Base-by-base conservation (phyloP, 2,888 invertebrate species). In the Siphlonurus alternatus region DNA sequence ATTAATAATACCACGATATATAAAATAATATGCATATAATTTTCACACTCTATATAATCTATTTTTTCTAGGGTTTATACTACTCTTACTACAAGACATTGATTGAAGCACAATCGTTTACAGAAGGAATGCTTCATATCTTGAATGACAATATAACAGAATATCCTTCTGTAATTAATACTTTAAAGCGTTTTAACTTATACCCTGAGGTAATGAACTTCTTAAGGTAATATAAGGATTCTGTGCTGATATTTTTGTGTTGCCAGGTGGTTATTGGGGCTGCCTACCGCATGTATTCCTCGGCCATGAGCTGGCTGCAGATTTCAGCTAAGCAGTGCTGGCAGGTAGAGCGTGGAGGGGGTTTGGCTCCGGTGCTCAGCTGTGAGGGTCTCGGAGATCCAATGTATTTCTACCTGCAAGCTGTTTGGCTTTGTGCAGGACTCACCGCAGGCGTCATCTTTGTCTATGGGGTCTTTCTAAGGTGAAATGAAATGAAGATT, bases 1-100 rank as follows among this genome's bases (percentile, higher is more conserved):
- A 23, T 23, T 22, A 59, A 10, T 53, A 19, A n/a, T n/a, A n/a
- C n/a, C n/a, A n/a, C n/a, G n/a, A n/a, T n/a, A n/a, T n/a, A n/a
- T n/a, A n/a, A 23, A 63, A 18, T 59, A 23, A 25, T 53, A 20
- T 25, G 20, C 53, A 24, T 61, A 20, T 23, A 24, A 63, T 62
- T 38, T 38, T 51, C 1, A 53, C 25, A 20, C 53, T 25, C 19
- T 63, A 10, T n/a, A 18, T 56, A 56, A 23, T 64, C 38, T 61
- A 20, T 25, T 63, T 54, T 65, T 74, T 77, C 53, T 74, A 84
- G 84, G 85, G 92, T 0, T 82, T 93, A 70, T 93, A 93, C 73
- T 94, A 89, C 74, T 90, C 88, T 0, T 94, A 89, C 74, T 93
- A 86, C 75, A 94, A 94, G 73, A 87, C 85, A 0, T 77, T 94